Evolutionary conservation across 2,797 vertebrate species (phyloP), one percentile per base, ranked within the genome.

Genomic region (Okamejei kenojei): DNA sequence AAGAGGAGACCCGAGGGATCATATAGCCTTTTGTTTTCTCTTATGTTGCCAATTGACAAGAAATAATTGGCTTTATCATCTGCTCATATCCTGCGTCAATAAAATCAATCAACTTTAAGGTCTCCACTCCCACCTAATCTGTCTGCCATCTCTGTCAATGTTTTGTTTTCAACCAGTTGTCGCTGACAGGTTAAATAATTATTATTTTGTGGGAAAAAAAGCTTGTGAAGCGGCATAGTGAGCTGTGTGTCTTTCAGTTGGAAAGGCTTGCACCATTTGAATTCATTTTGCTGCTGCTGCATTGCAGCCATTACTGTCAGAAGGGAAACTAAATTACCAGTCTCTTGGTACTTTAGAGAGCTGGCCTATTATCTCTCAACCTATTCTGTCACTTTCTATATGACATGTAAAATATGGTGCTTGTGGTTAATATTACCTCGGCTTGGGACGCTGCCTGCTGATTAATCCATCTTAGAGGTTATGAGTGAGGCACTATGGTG

Each of bases 361-460:
- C 90, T 92, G 35, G 35, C 90, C 90, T 71, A 92, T 76, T 92
- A 76, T 92, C 68, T 92, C 32, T 21, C 38, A 29, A 76, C 23
- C 73, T 73, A 76, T 54, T 26, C 45, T 74, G 68, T 91, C 90
- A 26, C 9, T 29, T 73, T 73, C 90, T 29, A 74, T 21, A 29
- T 91, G 26, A 71, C 38, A 45, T 74, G 90, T 76, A 92, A 92
- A 92, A 92, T 71, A 92, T 76, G 63, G 84, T 92, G 90, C 90
- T 11, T 4, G 71, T 73, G 90, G 38, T 76, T 92, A 76, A 54
- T 74, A 76, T 58, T 92, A 92, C 38, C 68, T 92, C 38, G 13
- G 38, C 90, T 92, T 2, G 38, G n/a, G 90, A 76, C 90, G 71
- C 35, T 92, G 90, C 19, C 71, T 92, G 45, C 71, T 29, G 90